A percentile compares a stretch with the other conserved stretches of the same genome.
Evolutionary conservation across 2,888 invertebrate species (phyloP).

Genomic region (Dorcus parallelipipedus): DNA sequence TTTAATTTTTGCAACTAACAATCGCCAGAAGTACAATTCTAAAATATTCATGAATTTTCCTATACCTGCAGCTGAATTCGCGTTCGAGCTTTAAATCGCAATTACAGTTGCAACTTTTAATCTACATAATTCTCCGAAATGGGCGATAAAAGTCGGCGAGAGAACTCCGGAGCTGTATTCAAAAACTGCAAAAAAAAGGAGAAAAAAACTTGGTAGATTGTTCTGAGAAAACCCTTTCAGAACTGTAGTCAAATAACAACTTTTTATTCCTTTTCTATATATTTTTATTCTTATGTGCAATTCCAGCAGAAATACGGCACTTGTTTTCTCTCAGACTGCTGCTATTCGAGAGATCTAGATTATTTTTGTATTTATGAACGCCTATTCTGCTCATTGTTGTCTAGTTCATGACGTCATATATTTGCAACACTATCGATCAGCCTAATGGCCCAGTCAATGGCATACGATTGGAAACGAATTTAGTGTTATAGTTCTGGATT

Average conservation of each 20-base stretch:
- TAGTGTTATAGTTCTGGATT: constrained; percentile 26
- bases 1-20: constrained; percentile 1
- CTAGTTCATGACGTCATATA: constrained; percentile 24
- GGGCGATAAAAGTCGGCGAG: constrained; percentile 37
- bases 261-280: constrained; percentile 12
- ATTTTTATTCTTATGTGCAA: constrained; percentile 6
- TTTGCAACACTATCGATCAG: constrained; percentile 29
- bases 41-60: constrained; percentile 26
- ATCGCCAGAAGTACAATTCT: constrained; percentile 16
- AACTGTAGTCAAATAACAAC: constrained; percentile 19
- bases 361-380: constrained; percentile 12
- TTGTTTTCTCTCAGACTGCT: constrained; percentile 5
- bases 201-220: constrained; percentile 26
- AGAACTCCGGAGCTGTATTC: constrained; percentile 27
- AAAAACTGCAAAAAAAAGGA: constrained; percentile 27
- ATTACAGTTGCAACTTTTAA: constrained; percentile 44
- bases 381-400: background rate
- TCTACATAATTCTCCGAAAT: constrained; percentile 41
- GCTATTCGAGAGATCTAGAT: constrained; percentile 6
- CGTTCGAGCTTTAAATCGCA: constrained; percentile 40
- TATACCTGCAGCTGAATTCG: constrained; percentile 22
- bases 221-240: constrained; percentile 22
- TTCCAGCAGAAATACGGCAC: background rate
- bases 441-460: constrained; percentile 27
- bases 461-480: constrained; percentile 28